phyloP scores from a whole-genome alignment of 2,888 invertebrate genomes.

The Ganaspis brasiliensis region DNA sequence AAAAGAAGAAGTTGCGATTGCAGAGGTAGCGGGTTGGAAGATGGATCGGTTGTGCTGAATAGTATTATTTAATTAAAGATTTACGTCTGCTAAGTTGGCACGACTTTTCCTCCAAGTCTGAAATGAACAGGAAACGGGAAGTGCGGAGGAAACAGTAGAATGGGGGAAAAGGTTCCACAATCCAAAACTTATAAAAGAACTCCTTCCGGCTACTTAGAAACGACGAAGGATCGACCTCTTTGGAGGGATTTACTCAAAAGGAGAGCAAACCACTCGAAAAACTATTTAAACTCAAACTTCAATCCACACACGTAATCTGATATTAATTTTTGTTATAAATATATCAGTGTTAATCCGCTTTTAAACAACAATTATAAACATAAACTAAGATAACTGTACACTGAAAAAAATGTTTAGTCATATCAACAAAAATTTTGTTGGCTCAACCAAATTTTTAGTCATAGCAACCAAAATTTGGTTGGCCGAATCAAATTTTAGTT shows the following conservation, averaged over 20 bases:
- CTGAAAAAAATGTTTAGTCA: no score
- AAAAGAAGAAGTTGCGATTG: background rate
- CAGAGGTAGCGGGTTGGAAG: constrained; percentile 48
- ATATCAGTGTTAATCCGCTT: no score
- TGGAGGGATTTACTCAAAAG: constrained; percentile 46
- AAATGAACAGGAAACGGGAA: constrained; percentile 29
- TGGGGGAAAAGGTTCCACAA: constrained; percentile 52
- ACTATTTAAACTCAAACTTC: constrained; percentile 47
- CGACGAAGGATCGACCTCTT: constrained; percentile 45
- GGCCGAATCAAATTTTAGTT: no score
- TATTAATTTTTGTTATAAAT: no score
- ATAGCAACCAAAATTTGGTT: no score
- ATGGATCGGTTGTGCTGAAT: constrained; percentile 68
- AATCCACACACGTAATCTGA: no score
- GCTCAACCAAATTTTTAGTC: no score
- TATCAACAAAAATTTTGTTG: no score
- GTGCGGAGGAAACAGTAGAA: constrained; percentile 11
- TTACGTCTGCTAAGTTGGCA: constrained; percentile 54
- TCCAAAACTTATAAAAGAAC: constrained; percentile 66
- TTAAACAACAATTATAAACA: no score
- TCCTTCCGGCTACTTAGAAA: constrained; percentile 63
- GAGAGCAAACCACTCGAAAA: constrained; percentile 57
- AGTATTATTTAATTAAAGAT: constrained; percentile 73
- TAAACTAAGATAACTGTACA: no score
- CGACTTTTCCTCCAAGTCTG: constrained; percentile 13